Conservation (phyloP, 2,797 vertebrate genomes). For the Tenualosa thibaudeaui region DNA sequence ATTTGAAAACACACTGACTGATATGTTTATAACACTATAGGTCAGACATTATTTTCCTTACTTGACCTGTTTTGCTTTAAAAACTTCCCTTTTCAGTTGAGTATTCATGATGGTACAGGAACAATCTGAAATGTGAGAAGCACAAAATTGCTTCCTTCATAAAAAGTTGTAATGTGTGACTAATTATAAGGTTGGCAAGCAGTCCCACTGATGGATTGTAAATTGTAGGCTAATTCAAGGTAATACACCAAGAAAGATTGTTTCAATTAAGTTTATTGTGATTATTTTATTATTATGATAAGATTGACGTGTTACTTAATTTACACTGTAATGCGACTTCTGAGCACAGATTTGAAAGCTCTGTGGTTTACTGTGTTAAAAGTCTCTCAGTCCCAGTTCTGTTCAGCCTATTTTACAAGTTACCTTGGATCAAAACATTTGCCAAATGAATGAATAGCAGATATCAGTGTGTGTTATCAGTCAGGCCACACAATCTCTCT, state of each 20-base stretch:
- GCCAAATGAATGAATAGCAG: not conserved
- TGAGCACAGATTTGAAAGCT: not conserved
- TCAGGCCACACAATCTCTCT: not conserved
- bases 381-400: not conserved
- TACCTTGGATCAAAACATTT: not conserved
- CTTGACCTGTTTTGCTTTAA: not conserved
- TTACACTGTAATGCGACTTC: not conserved
- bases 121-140: not conserved
- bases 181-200: not conserved
- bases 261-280: not conserved
- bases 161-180: not conserved
- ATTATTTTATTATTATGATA: not conserved
- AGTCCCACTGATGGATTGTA: not conserved
- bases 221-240: not conserved
- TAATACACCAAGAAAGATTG: not conserved
- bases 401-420: not conserved
- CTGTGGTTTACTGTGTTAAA: not conserved
- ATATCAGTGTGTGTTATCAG: not conserved
- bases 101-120: not conserved
- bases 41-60: not conserved
- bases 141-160: not conserved
- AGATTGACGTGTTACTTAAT: not conserved
- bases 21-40: no score
- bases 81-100: not conserved
- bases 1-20: not conserved